Evolutionary conservation across 2,888 invertebrate species (phyloP), one percentile per base, ranked within the genome.

Genomic region (Orchestes rusci): DNA sequence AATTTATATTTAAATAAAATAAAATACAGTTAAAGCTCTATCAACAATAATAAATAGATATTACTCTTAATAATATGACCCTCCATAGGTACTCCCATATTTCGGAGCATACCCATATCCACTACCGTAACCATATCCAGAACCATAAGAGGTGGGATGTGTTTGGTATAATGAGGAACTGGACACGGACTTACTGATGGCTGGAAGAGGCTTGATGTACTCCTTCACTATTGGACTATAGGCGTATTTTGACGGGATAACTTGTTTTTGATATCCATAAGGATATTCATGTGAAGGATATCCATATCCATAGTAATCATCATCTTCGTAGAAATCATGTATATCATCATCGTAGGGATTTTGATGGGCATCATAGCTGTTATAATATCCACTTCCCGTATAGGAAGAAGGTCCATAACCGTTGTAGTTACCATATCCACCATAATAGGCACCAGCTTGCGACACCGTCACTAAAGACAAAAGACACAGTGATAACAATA

Each of bases 151-250:
- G 16, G 18, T 31, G 4, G 48, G 48, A 27, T 48, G 48, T 4
- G 43, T 43, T 19, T 48, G 48, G 35, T 43, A 48, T 18, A 48
- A 18, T 7, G 31, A 23, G n/a, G n/a, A n/a, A n/a, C n/a, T n/a
- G 16, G 33, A 31, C 16, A 46, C 34, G 1, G 38, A 42, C 12
- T 31, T 23, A 4, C 31, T 28, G 5, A 46, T 4, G 10, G 33
- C 37, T 8, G 42, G 42, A 4, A 30, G 15, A 3, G 41, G 37
- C 5, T 28, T 19, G 1, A 46, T 12, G 15, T 46, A 18, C 7
- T 18, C 34, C n/a, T n/a, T n/a, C n/a, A 3, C 16, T 8, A 16
- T 16, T 2, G 30, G 7, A 2, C 12, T 23, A 7, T 27, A 27
- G 27, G 20, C 37, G n/a, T n/a, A n/a, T n/a, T n/a, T n/a, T n/a